Evolutionary conservation across 2,888 invertebrate genomes (phyloP).

Genomic region (Ernsta delagoae): DNA sequence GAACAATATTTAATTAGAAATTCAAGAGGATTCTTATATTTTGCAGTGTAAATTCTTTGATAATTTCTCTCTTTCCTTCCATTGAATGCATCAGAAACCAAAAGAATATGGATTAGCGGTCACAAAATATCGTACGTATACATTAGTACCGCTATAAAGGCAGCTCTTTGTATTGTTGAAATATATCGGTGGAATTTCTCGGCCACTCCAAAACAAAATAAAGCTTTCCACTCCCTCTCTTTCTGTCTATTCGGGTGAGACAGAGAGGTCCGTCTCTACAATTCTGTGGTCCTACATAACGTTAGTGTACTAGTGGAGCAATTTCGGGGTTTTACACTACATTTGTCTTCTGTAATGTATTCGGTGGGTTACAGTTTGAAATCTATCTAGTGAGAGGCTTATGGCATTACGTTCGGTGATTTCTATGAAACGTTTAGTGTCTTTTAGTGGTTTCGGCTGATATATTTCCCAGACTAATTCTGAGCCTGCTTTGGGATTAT

Average conservation of each 20-base stretch:
- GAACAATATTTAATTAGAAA: no score
- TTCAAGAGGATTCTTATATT: no score
- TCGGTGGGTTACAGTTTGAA: slow-evolving; percentile 30
- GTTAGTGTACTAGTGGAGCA: slow-evolving; percentile 32
- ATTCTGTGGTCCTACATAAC: slow-evolving; percentile 25
- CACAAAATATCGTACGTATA: slow-evolving; percentile 36
- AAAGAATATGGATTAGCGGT: not conserved
- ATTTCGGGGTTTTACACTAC: slow-evolving; percentile 37
- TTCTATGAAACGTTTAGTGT: slow-evolving; percentile 18
- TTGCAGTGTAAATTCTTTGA: no score
- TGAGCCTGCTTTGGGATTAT: no score
- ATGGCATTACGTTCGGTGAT: slow-evolving; percentile 22
- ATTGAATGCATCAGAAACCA: no score
- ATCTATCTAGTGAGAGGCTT: slow-evolving; percentile 32
- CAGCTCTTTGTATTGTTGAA: slow-evolving; percentile 35
- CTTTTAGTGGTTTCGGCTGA: not conserved
- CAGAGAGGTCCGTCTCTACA: slow-evolving; percentile 11
- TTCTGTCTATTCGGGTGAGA: not conserved
- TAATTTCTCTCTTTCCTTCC: no score
- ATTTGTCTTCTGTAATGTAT: slow-evolving; percentile 36
- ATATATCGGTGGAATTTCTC: slow-evolving; percentile 35
- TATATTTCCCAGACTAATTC: no score
- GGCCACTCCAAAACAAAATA: slow-evolving; percentile 36
- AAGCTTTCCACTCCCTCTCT: slow-evolving; percentile 17
- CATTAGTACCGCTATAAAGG: slow-evolving; percentile 33